Percentiles rank a stretch among this genome's conserved stretches.
These are phyloP conservation scores for Gnathonemus longibarbis DNA, from an alignment of 2,113 vertebrate genomes.

Conservation along the genomic window DNA sequence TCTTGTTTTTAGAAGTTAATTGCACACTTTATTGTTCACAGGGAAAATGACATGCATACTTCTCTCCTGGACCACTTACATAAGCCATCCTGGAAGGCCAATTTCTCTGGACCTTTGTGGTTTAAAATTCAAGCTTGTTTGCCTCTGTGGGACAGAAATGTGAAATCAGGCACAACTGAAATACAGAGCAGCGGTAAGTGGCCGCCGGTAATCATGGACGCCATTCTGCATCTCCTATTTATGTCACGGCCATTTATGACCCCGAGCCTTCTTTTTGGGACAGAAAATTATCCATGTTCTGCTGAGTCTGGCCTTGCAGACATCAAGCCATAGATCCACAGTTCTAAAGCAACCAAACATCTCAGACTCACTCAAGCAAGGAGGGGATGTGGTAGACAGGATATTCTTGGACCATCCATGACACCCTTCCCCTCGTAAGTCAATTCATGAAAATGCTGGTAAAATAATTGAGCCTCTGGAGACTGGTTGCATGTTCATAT, in stretches of 20 bases:
- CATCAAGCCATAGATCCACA: neutral
- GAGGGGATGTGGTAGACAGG: neutral
- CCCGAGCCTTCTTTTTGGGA: neutral
- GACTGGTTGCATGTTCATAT: neutral
- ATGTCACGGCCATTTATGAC: neutral
- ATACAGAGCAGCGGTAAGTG: neutral
- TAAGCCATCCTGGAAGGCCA: neutral
- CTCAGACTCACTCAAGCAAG: neutral
- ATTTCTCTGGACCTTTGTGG: neutral
- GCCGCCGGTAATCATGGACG: neutral
- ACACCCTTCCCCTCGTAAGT: neutral
- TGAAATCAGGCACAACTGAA: conserved; percentile 4
- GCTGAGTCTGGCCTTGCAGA: neutral
- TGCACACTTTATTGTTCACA: too few species aligned
- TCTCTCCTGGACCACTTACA: neutral
- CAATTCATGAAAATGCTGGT: neutral
- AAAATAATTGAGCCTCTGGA: neutral
- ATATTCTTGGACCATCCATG: neutral
- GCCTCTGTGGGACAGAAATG: conserved; percentile 3
- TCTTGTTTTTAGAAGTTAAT: neutral
- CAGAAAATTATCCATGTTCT: neutral
- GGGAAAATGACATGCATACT: neutral
- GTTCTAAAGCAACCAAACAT: neutral
- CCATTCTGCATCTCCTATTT: neutral
- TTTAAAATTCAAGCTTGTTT: neutral